A percentile compares a stretch with the other conserved stretches of the same genome.
Evolutionary conservation across 2,797 vertebrate genomes (phyloP).

Genomic region (Coregonus suidteri): DNA sequence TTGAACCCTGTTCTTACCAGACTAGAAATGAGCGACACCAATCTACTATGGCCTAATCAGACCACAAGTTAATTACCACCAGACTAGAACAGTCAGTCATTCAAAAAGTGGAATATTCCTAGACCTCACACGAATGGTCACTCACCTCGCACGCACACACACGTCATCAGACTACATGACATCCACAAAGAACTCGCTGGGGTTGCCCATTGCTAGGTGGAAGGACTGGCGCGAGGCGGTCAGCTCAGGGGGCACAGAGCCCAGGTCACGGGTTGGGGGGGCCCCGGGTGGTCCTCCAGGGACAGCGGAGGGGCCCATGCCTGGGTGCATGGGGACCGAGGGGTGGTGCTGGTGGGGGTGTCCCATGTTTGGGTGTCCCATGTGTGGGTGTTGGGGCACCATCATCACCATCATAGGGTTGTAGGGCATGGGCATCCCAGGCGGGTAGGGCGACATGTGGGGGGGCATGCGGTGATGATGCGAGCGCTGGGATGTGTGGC

Average conservation of each 20-base stretch:
- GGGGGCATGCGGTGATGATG: constrained; percentile 70
- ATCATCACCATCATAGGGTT: constrained; percentile 90
- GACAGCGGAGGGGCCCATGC: constrained; percentile 60
- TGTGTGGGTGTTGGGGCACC: constrained; percentile 80
- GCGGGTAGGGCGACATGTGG: constrained; percentile 79
- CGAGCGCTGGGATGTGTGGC: constrained; percentile 72
- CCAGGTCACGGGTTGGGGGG: constrained; percentile 77
- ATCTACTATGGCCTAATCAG: constrained; percentile 23
- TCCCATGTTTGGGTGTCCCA: constrained; percentile 58
- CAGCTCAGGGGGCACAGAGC: constrained; percentile 85
- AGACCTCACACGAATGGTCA: constrained; percentile 52
- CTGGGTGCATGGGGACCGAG: constrained; percentile 70
- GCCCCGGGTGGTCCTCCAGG: constrained; percentile 72
- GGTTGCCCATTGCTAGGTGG: constrained; percentile 91
- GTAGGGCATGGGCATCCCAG: constrained; percentile 81
- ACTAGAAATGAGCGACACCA: constrained; percentile 46
- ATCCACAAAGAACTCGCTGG: constrained; percentile 90
- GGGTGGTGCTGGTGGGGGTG: constrained; percentile 65
- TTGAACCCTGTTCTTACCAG: constrained; percentile 74
- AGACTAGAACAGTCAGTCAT: constrained; percentile 36
- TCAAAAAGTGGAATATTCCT: constrained; percentile 44
- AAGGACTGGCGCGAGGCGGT: constrained; percentile 89
- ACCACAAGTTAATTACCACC: constrained; percentile 26
- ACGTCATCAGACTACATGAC: constrained; percentile 77
- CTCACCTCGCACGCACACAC: constrained; percentile 15